A percentile compares a stretch with the other conserved stretches of the same genome.
Conservation (phyloP, 2,797 vertebrate species). For the Microctenopoma lineatum region DNA sequence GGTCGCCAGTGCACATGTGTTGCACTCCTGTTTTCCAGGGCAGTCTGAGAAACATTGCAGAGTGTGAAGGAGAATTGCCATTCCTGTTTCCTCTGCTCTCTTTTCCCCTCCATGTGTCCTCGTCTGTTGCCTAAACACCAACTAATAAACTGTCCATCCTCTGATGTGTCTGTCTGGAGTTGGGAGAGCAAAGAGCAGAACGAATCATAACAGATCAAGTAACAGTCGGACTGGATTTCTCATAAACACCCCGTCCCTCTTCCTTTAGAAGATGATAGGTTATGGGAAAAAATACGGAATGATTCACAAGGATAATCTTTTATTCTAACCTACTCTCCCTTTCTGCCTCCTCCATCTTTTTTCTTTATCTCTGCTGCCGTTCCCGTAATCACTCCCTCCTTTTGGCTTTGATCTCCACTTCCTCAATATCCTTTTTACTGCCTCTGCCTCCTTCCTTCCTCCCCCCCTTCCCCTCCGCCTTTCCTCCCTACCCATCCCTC, state of each 20-base stretch:
- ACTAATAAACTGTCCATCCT: slow-evolving; percentile 52
- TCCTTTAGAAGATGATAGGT: slow-evolving; percentile 54
- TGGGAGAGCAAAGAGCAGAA: slow-evolving; percentile 45
- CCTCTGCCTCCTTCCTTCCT: slow-evolving; percentile 70
- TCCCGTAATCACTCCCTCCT: slow-evolving; percentile 75
- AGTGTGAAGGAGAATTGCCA: slow-evolving; percentile 22
- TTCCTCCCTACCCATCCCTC: background rate
- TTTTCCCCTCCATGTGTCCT: slow-evolving; percentile 28
- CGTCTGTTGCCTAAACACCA: slow-evolving; percentile 25
- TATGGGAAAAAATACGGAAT: slow-evolving; percentile 35
- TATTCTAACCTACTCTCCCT: slow-evolving; percentile 59
- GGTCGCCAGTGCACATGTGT: slow-evolving; percentile 63
- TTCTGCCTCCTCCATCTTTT: slow-evolving; percentile 62
- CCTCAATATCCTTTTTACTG: slow-evolving; percentile 81
- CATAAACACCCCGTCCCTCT: slow-evolving; percentile 1
- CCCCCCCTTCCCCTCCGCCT: background rate
- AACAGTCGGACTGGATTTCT: slow-evolving; percentile 28
- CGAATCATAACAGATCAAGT: slow-evolving; percentile 45
- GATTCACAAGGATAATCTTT: slow-evolving; percentile 60
- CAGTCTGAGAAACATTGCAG: slow-evolving; percentile 38
- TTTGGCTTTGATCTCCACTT: slow-evolving; percentile 80
- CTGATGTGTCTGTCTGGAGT: slow-evolving; percentile 41
- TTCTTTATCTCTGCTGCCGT: slow-evolving; percentile 64
- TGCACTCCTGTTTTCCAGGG: slow-evolving; percentile 55
- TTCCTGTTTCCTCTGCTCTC: slow-evolving; percentile 36